A percentile compares a stretch with the other conserved stretches of the same genome.
These are phyloP conservation scores for Rhinichthys klamathensis DNA, from an alignment of 2,113 vertebrate species.

Conservation along the genomic window DNA sequence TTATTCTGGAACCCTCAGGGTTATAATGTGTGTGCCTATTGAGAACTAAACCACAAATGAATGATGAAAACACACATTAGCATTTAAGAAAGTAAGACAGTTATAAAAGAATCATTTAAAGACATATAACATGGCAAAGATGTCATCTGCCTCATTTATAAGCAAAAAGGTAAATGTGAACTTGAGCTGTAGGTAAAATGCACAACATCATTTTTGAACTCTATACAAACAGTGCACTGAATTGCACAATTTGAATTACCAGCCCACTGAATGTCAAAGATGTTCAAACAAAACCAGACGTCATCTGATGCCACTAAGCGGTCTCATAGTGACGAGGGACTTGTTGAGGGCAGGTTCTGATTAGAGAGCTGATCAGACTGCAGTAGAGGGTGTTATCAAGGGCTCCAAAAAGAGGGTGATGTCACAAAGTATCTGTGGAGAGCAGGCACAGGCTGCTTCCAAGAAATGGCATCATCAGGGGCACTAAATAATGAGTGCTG, in stretches of 20 bases:
- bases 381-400: background rate
- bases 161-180: background rate
- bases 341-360: background rate
- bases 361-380: slow-evolving; percentile 25
- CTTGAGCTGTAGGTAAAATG: background rate
- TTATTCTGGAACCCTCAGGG: background rate
- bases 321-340: background rate
- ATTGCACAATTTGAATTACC: background rate
- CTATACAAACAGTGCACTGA: background rate
- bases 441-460: background rate
- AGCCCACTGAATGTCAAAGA: background rate
- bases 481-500: slow-evolving; percentile 60
- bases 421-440: background rate
- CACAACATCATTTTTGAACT: background rate
- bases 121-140: background rate
- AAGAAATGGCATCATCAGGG: slow-evolving; percentile 25
- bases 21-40: background rate
- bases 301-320: background rate
- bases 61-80: slow-evolving; percentile 23
- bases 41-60: slow-evolving; percentile 30
- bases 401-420: background rate
- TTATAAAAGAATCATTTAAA: background rate
- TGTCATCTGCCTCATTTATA: background rate
- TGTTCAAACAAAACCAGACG: background rate
- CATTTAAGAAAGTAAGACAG: background rate